These are phyloP conservation scores for Malacoctenus gilli DNA, from an alignment of 2,797 vertebrate genomes.

Conservation along the genomic window DNA sequence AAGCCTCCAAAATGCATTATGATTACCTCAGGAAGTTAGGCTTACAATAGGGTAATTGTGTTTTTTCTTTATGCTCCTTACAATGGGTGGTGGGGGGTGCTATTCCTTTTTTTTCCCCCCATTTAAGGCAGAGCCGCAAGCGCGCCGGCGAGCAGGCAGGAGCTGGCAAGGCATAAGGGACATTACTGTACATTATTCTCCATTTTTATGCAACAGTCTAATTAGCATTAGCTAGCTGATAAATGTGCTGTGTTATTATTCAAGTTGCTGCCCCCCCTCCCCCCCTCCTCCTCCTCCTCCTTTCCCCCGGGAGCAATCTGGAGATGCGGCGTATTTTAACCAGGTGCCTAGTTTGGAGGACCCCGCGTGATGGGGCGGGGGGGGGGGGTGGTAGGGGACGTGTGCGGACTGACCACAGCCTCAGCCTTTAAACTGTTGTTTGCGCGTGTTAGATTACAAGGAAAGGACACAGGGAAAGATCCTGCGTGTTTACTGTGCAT, in stretches of 20 bases:
- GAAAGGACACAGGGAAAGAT: slow-evolving; percentile 19
- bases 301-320: slow-evolving; percentile 48
- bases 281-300: no score
- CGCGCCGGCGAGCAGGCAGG: slow-evolving; percentile 24
- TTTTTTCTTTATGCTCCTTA: neutral
- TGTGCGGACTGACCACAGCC: no score
- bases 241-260: slow-evolving; percentile 72
- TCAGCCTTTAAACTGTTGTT: slow-evolving; percentile 41
- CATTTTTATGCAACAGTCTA: slow-evolving; percentile 64
- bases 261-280: slow-evolving; percentile 51
- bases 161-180: slow-evolving; percentile 48
- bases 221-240: slow-evolving; percentile 71
- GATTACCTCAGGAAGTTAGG: slow-evolving; percentile 19
- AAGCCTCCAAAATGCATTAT: slow-evolving; percentile 25
- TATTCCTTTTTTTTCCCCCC: slow-evolving; percentile 13
- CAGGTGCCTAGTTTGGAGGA: slow-evolving; percentile 56
- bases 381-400: slow-evolving; percentile 44
- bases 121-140: slow-evolving; percentile 20
- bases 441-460: slow-evolving; percentile 35
- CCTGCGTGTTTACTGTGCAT: slow-evolving; percentile 43
- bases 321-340: slow-evolving; percentile 61
- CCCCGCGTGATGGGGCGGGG: slow-evolving; percentile 40
- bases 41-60: slow-evolving; percentile 15
- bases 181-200: slow-evolving; percentile 64
- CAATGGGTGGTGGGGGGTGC: slow-evolving; percentile 28